Evolutionary conservation across 37 sponge, comb jelly and placozoan genomes (phyloP), one percentile per base, ranked within the genome.

Genomic region (Geodia barretti): DNA sequence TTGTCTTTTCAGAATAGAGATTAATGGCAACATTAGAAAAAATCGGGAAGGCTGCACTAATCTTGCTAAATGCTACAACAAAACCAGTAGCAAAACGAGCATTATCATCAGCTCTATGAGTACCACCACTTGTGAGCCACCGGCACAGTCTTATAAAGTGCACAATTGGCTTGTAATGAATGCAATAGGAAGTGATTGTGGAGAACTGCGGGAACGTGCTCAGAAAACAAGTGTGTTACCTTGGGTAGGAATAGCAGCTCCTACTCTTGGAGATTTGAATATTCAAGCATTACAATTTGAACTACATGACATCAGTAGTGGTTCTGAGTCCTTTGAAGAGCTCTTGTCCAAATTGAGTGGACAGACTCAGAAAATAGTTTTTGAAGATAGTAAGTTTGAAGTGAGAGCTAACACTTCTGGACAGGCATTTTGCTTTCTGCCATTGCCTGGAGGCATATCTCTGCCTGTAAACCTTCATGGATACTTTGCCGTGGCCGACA

Each of bases 391-490:
- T 14, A n/a, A n/a, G n/a, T n/a, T n/a, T 34, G 71, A 43, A 14
- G 77, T 54, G 7, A 28, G 34, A 3, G 35, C 72, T 9, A 40
- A 67, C 47, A 41, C 32, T 24, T 38, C 62, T 72, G 95, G 95
- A 0, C 78, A 78, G 43, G 86, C 86, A 3, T 95, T 88, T 72
- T 95, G 95, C 41, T 95, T 95, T 79, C 84, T 95, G n/a, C 95
- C 95, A 4, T 72, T 95, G 39, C 84, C 95, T 39, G 72, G 69
- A 0, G 67, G 39, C 11, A 84, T 77, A 69, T 38, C 63, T 14
- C 72, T 87, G n/a, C 95, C 95, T 40, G 88, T 91, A 43, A 74
- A 88, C 47, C 60, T 95, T 21, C 91, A 95, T 80, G 95, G 95
- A 62, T 95, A 89, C 63, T 95, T 95, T 62, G 62, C 86, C 36